Percentiles rank a stretch among this genome's conserved stretches.
Evolutionary conservation across 2,888 invertebrate species (phyloP).

Genomic region (Volucella bombylans): DNA sequence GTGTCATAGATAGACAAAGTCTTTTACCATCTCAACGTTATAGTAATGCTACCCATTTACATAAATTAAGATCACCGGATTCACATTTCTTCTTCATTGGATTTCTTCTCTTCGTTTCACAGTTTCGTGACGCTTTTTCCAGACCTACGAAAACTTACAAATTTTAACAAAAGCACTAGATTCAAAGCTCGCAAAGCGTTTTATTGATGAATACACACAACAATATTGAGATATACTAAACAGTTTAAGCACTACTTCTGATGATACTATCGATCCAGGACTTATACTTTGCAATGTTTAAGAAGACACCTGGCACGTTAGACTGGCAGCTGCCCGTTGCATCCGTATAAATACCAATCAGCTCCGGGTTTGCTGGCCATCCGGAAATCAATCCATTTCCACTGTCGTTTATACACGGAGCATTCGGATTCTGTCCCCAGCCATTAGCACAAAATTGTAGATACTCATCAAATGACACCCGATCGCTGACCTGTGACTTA

Average conservation of each 20-base stretch:
- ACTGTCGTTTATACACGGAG: slow-evolving; percentile 38
- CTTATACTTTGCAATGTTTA: slow-evolving; percentile 39
- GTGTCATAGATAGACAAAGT: too few species aligned
- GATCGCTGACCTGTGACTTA: too few species aligned
- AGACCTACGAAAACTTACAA: too few species aligned
- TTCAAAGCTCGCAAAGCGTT: too few species aligned
- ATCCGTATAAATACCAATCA: slow-evolving; percentile 56
- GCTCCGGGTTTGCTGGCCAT: slow-evolving; percentile 55
- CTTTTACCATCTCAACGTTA: too few species aligned
- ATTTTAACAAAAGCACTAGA: too few species aligned
- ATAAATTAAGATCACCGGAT: background rate
- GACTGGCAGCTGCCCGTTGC: background rate
- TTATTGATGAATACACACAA: too few species aligned
- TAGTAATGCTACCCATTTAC: too few species aligned
- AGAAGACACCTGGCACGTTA: slow-evolving; percentile 1
- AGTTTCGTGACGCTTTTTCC: too few species aligned
- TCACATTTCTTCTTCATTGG: slow-evolving; percentile 30
- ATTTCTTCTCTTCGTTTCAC: background rate
- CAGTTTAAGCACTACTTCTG: background rate
- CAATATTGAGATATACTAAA: too few species aligned
- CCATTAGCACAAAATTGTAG: slow-evolving; percentile 52
- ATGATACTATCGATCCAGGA: slow-evolving; percentile 59
- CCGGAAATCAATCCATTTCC: slow-evolving; percentile 57
- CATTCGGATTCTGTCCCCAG: slow-evolving; percentile 45
- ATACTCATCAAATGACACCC: slow-evolving; percentile 52